Percentiles rank a stretch among this genome's conserved stretches.
phyloP scores from a whole-genome alignment of 2,888 invertebrate species.

The Rhagonycha fulva region DNA sequence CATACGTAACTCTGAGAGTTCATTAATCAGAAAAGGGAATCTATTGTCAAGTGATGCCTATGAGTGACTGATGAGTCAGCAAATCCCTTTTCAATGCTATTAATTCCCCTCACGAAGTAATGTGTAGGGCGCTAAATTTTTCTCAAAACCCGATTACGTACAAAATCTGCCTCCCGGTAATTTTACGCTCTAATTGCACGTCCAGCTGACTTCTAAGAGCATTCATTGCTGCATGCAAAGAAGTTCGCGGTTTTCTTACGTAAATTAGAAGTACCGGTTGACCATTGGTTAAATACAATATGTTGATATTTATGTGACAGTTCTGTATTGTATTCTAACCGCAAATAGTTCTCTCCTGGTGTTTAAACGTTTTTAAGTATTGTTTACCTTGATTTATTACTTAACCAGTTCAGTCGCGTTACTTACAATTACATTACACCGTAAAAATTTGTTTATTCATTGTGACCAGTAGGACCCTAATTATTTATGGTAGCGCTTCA shows the following conservation, averaged over 20 bases:
- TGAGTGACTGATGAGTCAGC: slow-evolving; percentile 5
- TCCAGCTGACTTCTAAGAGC: slow-evolving; percentile 27
- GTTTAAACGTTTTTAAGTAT: slow-evolving; percentile 32
- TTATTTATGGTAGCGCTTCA: background rate
- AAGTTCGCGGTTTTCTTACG: slow-evolving; percentile 28
- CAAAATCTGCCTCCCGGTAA: slow-evolving; percentile 15
- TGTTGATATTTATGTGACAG: slow-evolving; percentile 45
- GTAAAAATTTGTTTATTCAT: slow-evolving; percentile 12
- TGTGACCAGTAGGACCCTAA: background rate
- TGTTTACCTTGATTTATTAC: slow-evolving; percentile 40
- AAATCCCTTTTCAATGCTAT: slow-evolving; percentile 15
- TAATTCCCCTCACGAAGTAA: slow-evolving; percentile 9
- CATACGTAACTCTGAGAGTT: background rate
- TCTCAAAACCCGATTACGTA: background rate
- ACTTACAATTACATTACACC: slow-evolving; percentile 20
- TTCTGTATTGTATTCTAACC: slow-evolving; percentile 39
- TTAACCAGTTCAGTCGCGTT: slow-evolving; percentile 17
- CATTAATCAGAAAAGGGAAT: background rate
- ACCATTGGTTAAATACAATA: slow-evolving; percentile 37
- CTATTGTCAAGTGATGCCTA: slow-evolving; percentile 12
- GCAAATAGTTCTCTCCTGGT: slow-evolving; percentile 37
- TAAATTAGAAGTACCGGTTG: slow-evolving; percentile 34
- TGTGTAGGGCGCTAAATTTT: slow-evolving; percentile 5
- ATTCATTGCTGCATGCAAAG: slow-evolving; percentile 14
- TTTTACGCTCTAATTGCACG: slow-evolving; percentile 31